Evolutionary conservation across 2,888 invertebrate genomes (phyloP).

Genomic region (Magallana nippona): DNA sequence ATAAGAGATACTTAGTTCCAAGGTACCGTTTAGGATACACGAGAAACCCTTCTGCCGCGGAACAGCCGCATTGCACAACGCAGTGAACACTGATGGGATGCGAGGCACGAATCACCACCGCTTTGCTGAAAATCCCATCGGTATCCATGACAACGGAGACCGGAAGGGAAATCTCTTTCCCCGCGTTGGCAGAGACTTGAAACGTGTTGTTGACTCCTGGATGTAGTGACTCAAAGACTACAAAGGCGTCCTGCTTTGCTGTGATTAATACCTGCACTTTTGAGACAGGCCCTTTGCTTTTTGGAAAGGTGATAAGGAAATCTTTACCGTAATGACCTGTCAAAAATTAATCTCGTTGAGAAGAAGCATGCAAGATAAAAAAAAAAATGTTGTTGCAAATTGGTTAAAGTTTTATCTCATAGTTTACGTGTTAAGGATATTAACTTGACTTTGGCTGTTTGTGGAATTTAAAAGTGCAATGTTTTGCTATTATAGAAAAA

Average conservation of each 20-base stretch:
- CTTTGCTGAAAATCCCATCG: constrained; percentile 13
- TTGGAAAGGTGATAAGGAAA: constrained; percentile 30
- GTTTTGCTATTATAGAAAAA: background rate
- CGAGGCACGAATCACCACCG: background rate
- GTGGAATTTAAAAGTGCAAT: background rate
- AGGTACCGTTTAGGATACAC: background rate
- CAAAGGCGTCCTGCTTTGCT: constrained; percentile 25
- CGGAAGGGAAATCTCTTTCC: constrained; percentile 24
- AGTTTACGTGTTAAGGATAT: background rate
- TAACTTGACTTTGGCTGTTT: background rate
- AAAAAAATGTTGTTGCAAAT: background rate
- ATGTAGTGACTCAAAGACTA: constrained; percentile 23
- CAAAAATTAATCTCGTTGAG: constrained; percentile 26
- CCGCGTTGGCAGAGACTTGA: constrained; percentile 13
- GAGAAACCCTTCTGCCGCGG: constrained; percentile 12
- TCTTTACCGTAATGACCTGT: constrained; percentile 32
- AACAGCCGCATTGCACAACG: background rate
- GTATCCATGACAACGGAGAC: constrained; percentile 12
- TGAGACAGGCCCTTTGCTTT: constrained; percentile 23
- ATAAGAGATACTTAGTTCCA: background rate
- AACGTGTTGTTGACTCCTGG: constrained; percentile 29
- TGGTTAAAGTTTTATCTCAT: constrained; percentile 17
- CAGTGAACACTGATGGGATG: constrained; percentile 15
- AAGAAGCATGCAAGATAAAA: constrained; percentile 1
- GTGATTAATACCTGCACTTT: constrained; percentile 28